Evolutionary conservation across 2,113 vertebrate genomes (phyloP).

Genomic region (Anguilla rostrata): DNA sequence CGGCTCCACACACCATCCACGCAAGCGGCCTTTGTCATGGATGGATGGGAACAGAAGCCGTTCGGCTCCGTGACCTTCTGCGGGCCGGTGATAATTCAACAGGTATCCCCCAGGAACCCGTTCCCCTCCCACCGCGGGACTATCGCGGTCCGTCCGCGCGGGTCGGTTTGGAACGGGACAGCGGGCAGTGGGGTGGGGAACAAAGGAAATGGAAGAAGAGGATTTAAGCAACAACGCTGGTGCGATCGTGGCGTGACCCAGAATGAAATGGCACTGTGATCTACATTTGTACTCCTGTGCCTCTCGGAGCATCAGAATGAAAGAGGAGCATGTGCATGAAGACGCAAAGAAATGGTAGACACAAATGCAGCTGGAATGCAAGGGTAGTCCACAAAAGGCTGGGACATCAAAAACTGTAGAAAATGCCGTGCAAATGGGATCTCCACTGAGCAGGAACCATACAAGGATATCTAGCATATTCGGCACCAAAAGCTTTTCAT

Average conservation of each 20-base stretch:
- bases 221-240: background rate
- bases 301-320: background rate
- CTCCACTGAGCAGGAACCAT: background rate
- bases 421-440: background rate
- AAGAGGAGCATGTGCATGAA: background rate
- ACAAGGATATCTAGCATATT: too few species aligned
- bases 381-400: background rate
- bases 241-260: background rate
- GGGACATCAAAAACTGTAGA: background rate
- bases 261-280: background rate
- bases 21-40: conserved; percentile 2
- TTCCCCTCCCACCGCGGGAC: background rate
- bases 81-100: background rate
- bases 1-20: background rate
- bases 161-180: background rate
- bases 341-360: background rate
- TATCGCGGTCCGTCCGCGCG: background rate
- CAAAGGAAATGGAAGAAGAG: background rate
- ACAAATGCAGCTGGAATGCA: background rate
- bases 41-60: background rate
- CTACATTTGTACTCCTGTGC: background rate
- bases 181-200: too few species aligned
- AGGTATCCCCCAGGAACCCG: conserved; percentile 3
- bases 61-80: background rate
- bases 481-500: background rate